A percentile compares a stretch with the other conserved stretches of the same genome.
Conservation (phyloP, 2,797 vertebrate species). For the Phrynocephalus forsythii region DNA sequence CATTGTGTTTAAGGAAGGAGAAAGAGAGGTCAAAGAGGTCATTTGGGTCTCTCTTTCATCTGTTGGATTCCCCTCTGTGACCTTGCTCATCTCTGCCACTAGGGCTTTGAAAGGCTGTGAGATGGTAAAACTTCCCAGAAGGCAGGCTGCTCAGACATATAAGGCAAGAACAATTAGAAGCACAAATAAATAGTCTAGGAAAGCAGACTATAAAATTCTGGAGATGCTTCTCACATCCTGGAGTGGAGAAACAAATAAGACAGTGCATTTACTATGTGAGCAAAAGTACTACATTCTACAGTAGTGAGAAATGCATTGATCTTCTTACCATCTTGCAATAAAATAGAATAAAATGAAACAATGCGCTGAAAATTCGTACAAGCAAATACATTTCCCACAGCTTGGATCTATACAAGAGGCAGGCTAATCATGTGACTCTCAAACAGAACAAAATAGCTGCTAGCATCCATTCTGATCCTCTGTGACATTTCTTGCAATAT, state of each 20-base stretch:
- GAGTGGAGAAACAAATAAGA: not conserved
- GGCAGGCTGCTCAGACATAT: not conserved
- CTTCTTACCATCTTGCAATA: not conserved
- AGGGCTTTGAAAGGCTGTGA: not conserved
- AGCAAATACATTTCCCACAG: not conserved
- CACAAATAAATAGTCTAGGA: not conserved
- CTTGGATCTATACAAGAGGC: not conserved
- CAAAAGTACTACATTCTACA: not conserved
- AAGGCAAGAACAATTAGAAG: not conserved
- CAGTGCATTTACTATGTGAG: not conserved
- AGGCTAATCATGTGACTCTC: not conserved
- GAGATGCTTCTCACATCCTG: not conserved
- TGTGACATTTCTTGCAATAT: not conserved
- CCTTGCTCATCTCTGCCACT: not conserved
- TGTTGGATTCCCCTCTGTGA: conserved; percentile 19
- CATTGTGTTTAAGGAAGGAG: not conserved
- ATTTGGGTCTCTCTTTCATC: not conserved
- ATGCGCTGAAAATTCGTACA: not conserved
- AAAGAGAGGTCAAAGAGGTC: conserved; percentile 12
- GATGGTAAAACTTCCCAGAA: not conserved
- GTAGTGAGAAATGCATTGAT: not conserved
- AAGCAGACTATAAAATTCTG: not conserved
- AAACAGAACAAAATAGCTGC: not conserved
- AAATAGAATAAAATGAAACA: not conserved
- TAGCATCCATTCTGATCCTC: not conserved